These are phyloP conservation scores for Camponotus pennsylvanicus DNA, from an alignment of 1,140 invertebrate species.

Conservation along the genomic window DNA sequence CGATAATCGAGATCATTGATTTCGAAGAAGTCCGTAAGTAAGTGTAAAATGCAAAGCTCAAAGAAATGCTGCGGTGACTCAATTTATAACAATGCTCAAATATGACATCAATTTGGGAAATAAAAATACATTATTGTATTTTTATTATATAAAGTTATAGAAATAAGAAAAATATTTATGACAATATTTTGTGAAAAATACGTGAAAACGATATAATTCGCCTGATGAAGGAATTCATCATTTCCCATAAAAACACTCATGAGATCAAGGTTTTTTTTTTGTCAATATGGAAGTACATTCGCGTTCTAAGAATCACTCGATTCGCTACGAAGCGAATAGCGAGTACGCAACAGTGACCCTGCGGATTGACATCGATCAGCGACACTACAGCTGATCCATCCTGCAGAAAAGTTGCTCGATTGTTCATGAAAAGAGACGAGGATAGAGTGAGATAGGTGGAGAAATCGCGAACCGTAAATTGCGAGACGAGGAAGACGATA, in stretches of 20 bases:
- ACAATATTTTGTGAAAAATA: not conserved
- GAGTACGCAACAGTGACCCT: conserved; percentile 66
- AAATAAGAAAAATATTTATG: not conserved
- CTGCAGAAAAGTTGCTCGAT: conserved; percentile 40
- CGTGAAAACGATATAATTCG: not conserved
- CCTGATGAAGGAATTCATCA: not conserved
- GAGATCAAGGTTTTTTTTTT: not conserved
- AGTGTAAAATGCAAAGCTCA: conserved; percentile 25
- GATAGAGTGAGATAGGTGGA: conserved; percentile 6
- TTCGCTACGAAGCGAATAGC: conserved; percentile 27
- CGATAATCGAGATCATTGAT: conserved; percentile 27
- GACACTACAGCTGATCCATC: conserved; percentile 72
- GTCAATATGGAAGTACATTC: not conserved
- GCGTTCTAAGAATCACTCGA: conserved; percentile 43
- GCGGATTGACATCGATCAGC: conserved; percentile 76
- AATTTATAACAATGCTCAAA: not conserved
- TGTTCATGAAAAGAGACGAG: conserved; percentile 28
- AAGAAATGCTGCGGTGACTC: too few relatives aligned
- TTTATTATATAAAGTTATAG: too few relatives aligned
- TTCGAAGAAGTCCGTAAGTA: not conserved
- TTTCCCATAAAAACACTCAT: conserved; percentile 10
- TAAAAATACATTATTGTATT: not conserved
- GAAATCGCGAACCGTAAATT: conserved; percentile 24
- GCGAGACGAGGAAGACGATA: conserved; percentile 17
- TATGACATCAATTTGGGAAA: not conserved